Percentiles rank a stretch among this genome's conserved stretches.
These are phyloP conservation scores for Halcyon smyrnensis DNA, from an alignment of 2,797 vertebrate genomes.

Conservation along the genomic window DNA sequence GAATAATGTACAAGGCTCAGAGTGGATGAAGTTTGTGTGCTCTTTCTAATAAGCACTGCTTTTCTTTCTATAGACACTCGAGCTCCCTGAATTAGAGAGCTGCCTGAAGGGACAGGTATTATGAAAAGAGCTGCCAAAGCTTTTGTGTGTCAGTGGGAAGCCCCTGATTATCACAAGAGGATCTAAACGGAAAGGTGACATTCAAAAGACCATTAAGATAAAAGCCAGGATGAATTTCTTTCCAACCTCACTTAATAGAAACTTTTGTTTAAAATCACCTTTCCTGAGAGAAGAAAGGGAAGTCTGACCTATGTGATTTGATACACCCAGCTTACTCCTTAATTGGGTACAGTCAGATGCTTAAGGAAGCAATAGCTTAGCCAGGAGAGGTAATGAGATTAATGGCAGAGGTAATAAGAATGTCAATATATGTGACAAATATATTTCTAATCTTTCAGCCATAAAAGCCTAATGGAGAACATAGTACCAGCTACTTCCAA, in stretches of 20 bases:
- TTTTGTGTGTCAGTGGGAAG: conserved; percentile 37
- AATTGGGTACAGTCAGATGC: conserved; percentile 18
- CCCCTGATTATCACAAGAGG: conserved; percentile 33
- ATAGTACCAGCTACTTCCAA: background rate
- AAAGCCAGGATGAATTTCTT: conserved; percentile 45
- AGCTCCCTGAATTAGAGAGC: conserved; percentile 13
- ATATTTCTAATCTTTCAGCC: background rate
- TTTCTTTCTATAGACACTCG: conserved; percentile 27
- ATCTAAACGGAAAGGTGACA: conserved; percentile 59
- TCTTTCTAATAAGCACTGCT: conserved; percentile 23
- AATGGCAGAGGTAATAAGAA: conserved; percentile 31
- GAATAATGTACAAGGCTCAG: background rate
- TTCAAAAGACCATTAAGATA: conserved; percentile 61
- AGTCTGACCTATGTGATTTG: background rate
- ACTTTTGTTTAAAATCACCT: conserved; percentile 43
- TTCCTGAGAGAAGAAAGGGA: conserved; percentile 13
- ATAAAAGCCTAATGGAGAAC: background rate
- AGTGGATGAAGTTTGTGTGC: conserved; percentile 43
- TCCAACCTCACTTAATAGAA: conserved; percentile 2
- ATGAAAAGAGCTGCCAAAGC: conserved; percentile 45
- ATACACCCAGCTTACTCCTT: background rate
- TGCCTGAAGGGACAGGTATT: conserved; percentile 60
- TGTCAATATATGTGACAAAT: conserved; percentile 25
- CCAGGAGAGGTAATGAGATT: conserved; percentile 35
- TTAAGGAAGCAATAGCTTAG: conserved; percentile 29